Conservation (phyloP, 2,113 vertebrate genomes). For the Crotalus horridus region DNA sequence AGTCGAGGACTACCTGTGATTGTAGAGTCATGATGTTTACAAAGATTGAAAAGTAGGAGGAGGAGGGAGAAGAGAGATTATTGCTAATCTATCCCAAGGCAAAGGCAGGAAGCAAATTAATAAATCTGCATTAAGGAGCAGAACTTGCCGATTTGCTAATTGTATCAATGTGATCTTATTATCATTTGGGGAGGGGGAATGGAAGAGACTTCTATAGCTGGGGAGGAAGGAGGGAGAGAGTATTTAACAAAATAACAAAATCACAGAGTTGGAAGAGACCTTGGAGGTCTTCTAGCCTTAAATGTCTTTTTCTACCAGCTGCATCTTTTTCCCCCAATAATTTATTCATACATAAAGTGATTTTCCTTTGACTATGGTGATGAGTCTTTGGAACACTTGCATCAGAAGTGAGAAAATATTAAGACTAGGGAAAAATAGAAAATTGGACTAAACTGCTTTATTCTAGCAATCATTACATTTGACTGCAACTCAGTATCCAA, state of each 20-base stretch:
- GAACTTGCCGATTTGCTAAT: background rate
- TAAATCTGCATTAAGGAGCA: background rate
- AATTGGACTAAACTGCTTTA: background rate
- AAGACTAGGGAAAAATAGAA: background rate
- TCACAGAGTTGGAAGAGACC: background rate
- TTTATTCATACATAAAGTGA: background rate
- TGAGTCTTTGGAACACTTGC: background rate
- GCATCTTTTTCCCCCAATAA: background rate
- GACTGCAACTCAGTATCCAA: background rate
- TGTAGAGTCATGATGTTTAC: background rate
- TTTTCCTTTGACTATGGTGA: background rate
- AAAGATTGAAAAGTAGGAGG: background rate
- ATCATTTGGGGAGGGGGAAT: background rate
- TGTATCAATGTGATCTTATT: background rate
- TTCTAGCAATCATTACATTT: background rate
- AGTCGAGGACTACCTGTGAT: background rate
- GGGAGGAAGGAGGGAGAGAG: background rate
- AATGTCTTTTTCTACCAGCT: background rate
- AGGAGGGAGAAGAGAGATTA: background rate
- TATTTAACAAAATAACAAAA: background rate
- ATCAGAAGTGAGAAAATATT: background rate
- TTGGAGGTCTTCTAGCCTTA: background rate
- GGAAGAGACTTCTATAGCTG: background rate
- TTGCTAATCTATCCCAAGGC: background rate
- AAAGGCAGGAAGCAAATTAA: background rate